Evolutionary conservation across 1,140 invertebrate species (phyloP), one percentile per base, ranked within the genome.

Genomic region (Leptopilina clavipes): DNA sequence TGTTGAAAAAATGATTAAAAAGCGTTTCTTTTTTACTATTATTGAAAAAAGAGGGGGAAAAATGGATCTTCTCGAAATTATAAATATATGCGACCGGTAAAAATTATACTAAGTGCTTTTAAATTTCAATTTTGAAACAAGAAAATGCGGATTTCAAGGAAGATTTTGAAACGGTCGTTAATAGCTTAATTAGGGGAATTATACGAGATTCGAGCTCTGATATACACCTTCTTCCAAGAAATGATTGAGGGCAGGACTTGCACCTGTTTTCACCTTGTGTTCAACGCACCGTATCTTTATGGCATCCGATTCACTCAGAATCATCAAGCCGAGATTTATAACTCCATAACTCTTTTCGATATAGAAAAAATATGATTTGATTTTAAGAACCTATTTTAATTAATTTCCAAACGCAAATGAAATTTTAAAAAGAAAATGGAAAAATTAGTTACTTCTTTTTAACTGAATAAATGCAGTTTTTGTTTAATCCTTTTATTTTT

Each of bases 141-240:
- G 56, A 65, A 65, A 25, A 14, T 65, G 19, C 12, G 22, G 12
- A 31, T 65, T 65, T 65, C 19, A 65, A 65, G 14, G 56, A n/a
- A 65, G 56, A 65, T 6, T 65, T 22, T 65, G 19, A 25, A 65
- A 14, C 22, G 56, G 19, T 65, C 14, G 56, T 65, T 65, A 65
- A 65, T 25, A 31, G 56, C 56, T 65, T 65, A 65, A 65, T 65
- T 65, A 65, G 56, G 56, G 56, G 56, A 65, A 25, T 31, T 14
- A 65, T 25, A 65, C 9, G 19, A 65, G 56, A 65, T 65, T 65
- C 11, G 9, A 19, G 22, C 19, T 52, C 48, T 65, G 56, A 65
- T 65, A 65, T 25, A 65, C 19, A 65, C 56, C 56, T 65, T 65
- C 56, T 65, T 65, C 56, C 56, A 65, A 65, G 56, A 65, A 65